Evolutionary conservation across 2,797 vertebrate species (phyloP).

Genomic region (Poeciliopsis paucimaculata): DNA sequence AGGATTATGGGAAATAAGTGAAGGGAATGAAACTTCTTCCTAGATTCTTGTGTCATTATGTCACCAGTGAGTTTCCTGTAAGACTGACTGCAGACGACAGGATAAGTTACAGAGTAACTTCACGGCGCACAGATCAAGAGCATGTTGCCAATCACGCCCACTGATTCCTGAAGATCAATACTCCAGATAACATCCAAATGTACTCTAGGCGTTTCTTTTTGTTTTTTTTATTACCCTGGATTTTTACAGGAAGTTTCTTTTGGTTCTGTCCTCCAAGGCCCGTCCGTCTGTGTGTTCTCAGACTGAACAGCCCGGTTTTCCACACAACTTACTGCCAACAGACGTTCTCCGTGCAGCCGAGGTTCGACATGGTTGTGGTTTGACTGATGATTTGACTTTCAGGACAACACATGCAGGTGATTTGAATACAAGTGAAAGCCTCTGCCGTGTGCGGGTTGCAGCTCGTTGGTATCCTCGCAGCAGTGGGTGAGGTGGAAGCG

Average conservation of each 20-base stretch:
- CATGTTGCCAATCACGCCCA: constrained; percentile 33
- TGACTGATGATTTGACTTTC: constrained; percentile 70
- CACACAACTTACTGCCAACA: not conserved
- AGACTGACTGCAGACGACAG: constrained; percentile 41
- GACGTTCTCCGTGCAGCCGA: constrained; percentile 22
- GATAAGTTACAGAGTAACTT: constrained; percentile 70
- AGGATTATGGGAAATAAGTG: constrained; percentile 49
- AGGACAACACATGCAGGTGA: constrained; percentile 43
- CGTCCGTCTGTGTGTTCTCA: not conserved
- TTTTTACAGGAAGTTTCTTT: not conserved
- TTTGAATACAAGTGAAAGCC: constrained; percentile 63
- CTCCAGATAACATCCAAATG: constrained; percentile 38
- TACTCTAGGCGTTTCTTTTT: not conserved
- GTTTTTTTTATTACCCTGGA: not conserved
- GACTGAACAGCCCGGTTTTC: not conserved
- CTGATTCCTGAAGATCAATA: constrained; percentile 70
- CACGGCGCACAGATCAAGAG: constrained; percentile 12
- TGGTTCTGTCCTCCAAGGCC: not conserved
- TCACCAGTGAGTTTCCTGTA: constrained; percentile 47
- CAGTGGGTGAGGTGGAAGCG: not conserved
- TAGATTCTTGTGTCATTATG: constrained; percentile 52
- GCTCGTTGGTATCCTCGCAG: constrained; percentile 17
- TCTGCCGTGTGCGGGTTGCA: constrained; percentile 18
- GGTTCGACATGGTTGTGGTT: constrained; percentile 41
- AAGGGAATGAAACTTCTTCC: constrained; percentile 55